Base-by-base conservation (phyloP, 1,140 invertebrate genomes). In the Teleogryllus occipitalis region DNA sequence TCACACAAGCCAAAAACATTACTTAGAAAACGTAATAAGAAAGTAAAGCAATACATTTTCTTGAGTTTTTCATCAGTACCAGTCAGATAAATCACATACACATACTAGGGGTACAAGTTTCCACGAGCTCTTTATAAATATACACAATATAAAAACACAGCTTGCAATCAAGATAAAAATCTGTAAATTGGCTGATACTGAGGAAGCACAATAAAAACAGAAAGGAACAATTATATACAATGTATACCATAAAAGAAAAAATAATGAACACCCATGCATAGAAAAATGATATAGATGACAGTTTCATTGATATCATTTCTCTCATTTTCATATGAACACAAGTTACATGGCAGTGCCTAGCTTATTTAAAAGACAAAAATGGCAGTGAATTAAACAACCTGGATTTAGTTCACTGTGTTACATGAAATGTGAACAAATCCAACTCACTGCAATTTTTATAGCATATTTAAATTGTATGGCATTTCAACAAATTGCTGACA, bases 351-450 rank as follows among this genome's bases (percentile, higher is more conserved):
- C 76, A 77, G 76, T 77, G 76, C 48, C 48, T 48, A 21, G 76
- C 76, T 65, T 18, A 65, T 65, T 65, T 65, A 77, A 48, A 76
- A 77, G 47, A 77, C 76, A 77, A 77, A 77, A 77, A 77, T 77
- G 76, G 76, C 76, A 77, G 76, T 77, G 76, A 49, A 46, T 77
- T 48, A 77, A 77, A 47, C 48, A 49, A n/a, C 48, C 8, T 21
- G 21, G 12, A n/a, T 18, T 47, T 47, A 22, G 14, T 54, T 48
- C 76, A 47, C 47, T 48, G 21, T 21, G 15, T 77, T 21, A 12
- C 15, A 47, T 48, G 7, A 48, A 39, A 54, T 76, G 14, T 46
- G 12, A 47, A 76, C 47, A 77, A 54, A 8, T 48, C 47, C 18
- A 47, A 76, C 15, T 47, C 39, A 76, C 47, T 47, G 47, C 39